These are phyloP conservation scores for Cerceris rybyensis DNA, from an alignment of 2,888 invertebrate species.

Conservation along the genomic window DNA sequence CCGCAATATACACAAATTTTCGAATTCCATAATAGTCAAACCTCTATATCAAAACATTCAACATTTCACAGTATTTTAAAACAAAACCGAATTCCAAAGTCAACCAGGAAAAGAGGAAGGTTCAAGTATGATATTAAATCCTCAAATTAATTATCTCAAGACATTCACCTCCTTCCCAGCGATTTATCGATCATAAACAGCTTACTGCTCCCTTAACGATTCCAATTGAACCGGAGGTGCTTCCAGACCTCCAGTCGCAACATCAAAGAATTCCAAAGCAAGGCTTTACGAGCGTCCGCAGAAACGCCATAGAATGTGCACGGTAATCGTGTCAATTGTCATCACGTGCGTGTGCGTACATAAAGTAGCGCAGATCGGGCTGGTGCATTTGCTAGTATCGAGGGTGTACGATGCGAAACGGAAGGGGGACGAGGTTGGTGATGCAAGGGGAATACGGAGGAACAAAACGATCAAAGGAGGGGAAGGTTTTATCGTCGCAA, in stretches of 20 bases:
- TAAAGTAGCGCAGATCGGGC: slow-evolving; percentile 9
- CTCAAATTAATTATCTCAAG: background rate
- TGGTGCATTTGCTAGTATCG: background rate
- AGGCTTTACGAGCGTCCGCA: slow-evolving; percentile 26
- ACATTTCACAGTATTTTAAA: no score
- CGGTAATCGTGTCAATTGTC: slow-evolving; percentile 15
- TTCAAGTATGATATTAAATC: no score
- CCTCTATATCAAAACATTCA: no score
- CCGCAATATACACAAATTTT: no score
- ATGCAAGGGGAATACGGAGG: slow-evolving; percentile 7
- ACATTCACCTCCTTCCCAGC: background rate
- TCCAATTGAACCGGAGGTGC: background rate
- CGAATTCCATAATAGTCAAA: no score
- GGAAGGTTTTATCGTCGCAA: slow-evolving; percentile 62
- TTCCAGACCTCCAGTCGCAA: background rate
- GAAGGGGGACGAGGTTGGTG: slow-evolving; percentile 4
- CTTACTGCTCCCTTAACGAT: background rate
- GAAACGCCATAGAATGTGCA: slow-evolving; percentile 32
- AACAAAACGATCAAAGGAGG: slow-evolving; percentile 10
- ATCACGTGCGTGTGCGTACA: slow-evolving; percentile 17
- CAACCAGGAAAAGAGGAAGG: no score
- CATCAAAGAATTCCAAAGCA: background rate
- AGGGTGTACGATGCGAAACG: slow-evolving; percentile 12
- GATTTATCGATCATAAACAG: background rate
- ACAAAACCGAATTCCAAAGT: no score